Percentiles rank a stretch among this genome's conserved stretches.
Evolutionary conservation across 2,113 vertebrate species (phyloP).

Genomic region (Sakesphorus luctuosus): DNA sequence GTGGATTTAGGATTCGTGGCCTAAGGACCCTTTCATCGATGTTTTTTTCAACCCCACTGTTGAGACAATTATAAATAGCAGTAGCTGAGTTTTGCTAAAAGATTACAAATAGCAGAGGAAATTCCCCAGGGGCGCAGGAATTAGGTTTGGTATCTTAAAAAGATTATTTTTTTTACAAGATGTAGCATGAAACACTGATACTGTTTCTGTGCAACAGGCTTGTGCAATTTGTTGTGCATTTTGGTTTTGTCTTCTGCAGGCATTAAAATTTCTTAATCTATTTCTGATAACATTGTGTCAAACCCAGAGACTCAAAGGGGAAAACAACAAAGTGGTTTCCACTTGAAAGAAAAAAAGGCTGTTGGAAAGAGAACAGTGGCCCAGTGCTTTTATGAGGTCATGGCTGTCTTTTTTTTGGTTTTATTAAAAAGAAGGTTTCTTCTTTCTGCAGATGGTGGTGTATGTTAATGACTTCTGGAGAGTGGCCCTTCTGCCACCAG

Average conservation of each 20-base stretch:
- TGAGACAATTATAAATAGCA: background rate
- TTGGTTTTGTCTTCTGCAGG: background rate
- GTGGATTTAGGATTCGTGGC: background rate
- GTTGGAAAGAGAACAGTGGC: background rate
- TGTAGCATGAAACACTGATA: background rate
- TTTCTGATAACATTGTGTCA: constrained; percentile 5
- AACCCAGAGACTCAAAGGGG: background rate
- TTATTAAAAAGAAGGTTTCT: background rate
- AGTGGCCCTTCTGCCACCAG: background rate
- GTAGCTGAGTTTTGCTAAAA: background rate
- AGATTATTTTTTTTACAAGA: background rate
- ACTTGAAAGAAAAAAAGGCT: background rate
- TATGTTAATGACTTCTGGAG: background rate
- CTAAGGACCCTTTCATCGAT: background rate
- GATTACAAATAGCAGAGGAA: background rate
- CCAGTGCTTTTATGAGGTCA: background rate
- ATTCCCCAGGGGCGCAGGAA: background rate
- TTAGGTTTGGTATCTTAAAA: background rate
- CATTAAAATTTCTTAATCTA: background rate
- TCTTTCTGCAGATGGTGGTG: background rate
- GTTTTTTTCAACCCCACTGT: rapidly evolving
- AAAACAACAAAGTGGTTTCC: background rate
- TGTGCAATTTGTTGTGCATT: background rate
- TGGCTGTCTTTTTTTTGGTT: background rate
- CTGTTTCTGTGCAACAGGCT: background rate